Evolutionary conservation across 1,140 invertebrate genomes (phyloP).

Genomic region (Pinna nobilis): DNA sequence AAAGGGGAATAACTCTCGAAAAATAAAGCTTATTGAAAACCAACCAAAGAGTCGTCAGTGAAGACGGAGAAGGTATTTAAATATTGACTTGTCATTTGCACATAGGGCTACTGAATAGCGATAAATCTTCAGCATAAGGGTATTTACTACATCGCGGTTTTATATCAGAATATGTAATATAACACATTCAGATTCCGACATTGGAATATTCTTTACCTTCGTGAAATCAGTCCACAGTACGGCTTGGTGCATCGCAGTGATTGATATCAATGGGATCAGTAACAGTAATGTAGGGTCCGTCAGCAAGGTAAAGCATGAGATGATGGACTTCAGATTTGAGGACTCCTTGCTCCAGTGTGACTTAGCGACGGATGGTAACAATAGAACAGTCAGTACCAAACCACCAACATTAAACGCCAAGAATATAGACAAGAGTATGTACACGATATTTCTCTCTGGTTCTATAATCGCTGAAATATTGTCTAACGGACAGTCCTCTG

Average conservation of each 20-base stretch:
- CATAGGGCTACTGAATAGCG: too few species aligned
- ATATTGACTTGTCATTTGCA: too few species aligned
- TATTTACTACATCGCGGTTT: too few species aligned
- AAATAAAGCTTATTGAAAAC: too few species aligned
- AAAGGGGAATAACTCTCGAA: too few species aligned
- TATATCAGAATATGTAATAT: too few species aligned
- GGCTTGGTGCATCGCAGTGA: constrained; percentile 57
- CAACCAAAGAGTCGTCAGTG: too few species aligned
- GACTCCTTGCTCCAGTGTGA: constrained; percentile 15
- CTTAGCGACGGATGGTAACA: constrained; percentile 47
- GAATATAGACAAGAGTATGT: constrained; percentile 59
- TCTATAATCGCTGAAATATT: constrained; percentile 35
- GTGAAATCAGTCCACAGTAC: constrained; percentile 57
- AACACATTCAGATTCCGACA: too few species aligned
- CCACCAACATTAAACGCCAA: constrained; percentile 55
- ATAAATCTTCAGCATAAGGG: too few species aligned
- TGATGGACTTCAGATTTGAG: constrained; percentile 19
- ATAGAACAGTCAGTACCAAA: constrained; percentile 46
- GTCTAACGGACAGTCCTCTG: constrained; percentile 38
- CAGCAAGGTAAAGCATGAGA: constrained; percentile 37
- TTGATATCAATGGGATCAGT: constrained; percentile 45
- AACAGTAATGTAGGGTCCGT: constrained; percentile 38
- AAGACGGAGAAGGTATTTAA: too few species aligned
- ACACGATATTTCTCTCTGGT: constrained; percentile 50
- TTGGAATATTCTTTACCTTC: too few species aligned